Evolutionary conservation across 2,888 invertebrate genomes (phyloP).

Genomic region (Mimumesa dahlbomi): DNA sequence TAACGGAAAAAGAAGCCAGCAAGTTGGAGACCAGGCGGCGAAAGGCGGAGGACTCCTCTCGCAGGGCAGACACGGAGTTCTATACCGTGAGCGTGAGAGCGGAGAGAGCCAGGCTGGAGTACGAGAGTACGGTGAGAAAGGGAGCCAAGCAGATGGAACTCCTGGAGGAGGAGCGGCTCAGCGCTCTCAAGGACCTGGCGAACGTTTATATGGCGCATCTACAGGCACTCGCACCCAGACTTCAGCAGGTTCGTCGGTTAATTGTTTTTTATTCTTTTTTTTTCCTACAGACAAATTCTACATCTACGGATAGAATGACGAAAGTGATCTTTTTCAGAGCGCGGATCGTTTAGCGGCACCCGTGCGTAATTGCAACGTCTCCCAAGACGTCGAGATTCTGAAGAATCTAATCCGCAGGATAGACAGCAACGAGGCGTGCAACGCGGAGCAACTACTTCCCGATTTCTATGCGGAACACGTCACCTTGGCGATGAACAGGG

Average conservation of each 20-base stretch:
- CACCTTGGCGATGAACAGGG: slow-evolving; percentile 95
- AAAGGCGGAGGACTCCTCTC: slow-evolving; percentile 94
- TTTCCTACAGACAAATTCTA: background rate
- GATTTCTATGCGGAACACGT: slow-evolving; percentile 98
- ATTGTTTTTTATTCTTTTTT: background rate
- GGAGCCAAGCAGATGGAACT: slow-evolving; percentile 93
- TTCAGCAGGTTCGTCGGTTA: slow-evolving; percentile 83
- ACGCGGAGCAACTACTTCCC: slow-evolving; percentile 91
- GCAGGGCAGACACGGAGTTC: slow-evolving; percentile 96
- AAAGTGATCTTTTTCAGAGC: slow-evolving; percentile 81
- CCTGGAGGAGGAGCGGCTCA: slow-evolving; percentile 93
- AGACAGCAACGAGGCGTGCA: slow-evolving; percentile 86
- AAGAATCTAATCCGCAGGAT: slow-evolving; percentile 85
- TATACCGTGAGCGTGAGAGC: slow-evolving; percentile 95
- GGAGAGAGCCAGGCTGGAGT: slow-evolving; percentile 94
- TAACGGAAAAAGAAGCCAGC: slow-evolving; percentile 85
- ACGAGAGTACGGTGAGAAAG: slow-evolving; percentile 94
- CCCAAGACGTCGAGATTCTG: slow-evolving; percentile 86
- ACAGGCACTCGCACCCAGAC: slow-evolving; percentile 89
- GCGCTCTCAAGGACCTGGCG: slow-evolving; percentile 87
- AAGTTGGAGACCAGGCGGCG: slow-evolving; percentile 93
- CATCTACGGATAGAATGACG: no score
- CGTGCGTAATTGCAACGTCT: slow-evolving; percentile 82
- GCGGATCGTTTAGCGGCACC: slow-evolving; percentile 87
- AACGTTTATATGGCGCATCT: slow-evolving; percentile 83